A percentile compares a stretch with the other conserved stretches of the same genome.
Conservation (phyloP, 2,113 vertebrate genomes). For the Bubalus kerabau region DNA sequence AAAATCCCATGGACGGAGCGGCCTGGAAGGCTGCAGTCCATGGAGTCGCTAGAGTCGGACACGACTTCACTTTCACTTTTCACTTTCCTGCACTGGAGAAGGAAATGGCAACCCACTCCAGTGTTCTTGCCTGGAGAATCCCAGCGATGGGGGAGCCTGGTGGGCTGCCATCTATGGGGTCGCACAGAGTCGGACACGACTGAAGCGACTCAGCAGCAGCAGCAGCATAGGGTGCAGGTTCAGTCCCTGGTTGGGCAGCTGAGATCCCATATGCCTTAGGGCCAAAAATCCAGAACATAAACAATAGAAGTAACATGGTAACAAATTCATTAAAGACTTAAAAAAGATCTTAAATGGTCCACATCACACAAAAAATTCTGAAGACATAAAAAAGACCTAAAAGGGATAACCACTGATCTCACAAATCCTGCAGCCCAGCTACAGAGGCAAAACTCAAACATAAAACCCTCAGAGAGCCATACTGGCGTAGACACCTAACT, state of each 20-base stretch:
- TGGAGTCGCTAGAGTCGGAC: too few relatives aligned
- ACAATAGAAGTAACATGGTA: background rate
- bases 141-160: too few relatives aligned
- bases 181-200: too few relatives aligned
- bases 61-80: too few relatives aligned
- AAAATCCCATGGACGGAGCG: too few relatives aligned
- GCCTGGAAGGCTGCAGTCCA: too few relatives aligned
- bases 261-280: background rate
- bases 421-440: background rate
- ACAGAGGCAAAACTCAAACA: background rate
- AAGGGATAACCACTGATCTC: background rate
- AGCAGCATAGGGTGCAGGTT: background rate
- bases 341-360: background rate
- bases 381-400: background rate
- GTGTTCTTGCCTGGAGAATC: too few relatives aligned
- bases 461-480: rapidly evolving
- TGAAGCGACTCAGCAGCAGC: too few relatives aligned
- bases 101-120: too few relatives aligned
- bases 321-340: background rate
- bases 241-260: background rate
- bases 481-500: rapidly evolving
- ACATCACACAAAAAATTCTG: background rate
- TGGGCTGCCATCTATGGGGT: too few relatives aligned
- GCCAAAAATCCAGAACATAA: background rate
- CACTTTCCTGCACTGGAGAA: too few relatives aligned